Evolutionary conservation across 2,113 vertebrate genomes (phyloP), one percentile per base, ranked within the genome.

Genomic region (Hypomesus transpacificus): DNA sequence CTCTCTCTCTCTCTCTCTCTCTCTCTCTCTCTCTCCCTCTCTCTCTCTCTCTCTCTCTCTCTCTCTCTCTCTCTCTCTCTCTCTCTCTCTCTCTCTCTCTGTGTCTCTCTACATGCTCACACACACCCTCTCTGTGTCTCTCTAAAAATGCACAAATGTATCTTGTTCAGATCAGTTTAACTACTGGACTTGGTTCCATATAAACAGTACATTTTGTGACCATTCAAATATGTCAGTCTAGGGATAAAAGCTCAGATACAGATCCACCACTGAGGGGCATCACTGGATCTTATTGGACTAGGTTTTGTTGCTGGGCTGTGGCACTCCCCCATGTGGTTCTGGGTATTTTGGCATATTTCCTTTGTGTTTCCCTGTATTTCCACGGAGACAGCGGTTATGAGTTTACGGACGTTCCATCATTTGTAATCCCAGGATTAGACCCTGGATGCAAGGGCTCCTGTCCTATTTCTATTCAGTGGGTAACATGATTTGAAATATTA

Each of bases 401-500:
- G 73, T 78, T 86, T 77, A 78, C 68, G 74, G 73, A 77, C 78
- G 61, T 68, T 80, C 73, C 51, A 68, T 73, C 64, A 0, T 78
- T 73, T 84, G 78, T 91, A 91, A 91, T 91, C 89, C 87, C 56
- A 65, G 86, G 88, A 91, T 90, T 90, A 90, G 73, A 22, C 78
- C 68, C 14, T 71, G 73, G 68, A 76, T 76, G 81, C 79, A 82
- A 67, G 75, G 81, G 81, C 74, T 73, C 73, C 74, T 84, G 85
- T 80, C 84, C 87, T 78, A 87, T 85, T 89, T 86, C 70, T 56
- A 79, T 83, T 86, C 75, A 75, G 73, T 69, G 52, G 58, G 68
- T 75, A 86, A 81, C 76, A 82, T 82, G 79, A 89, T 87, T 83
- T 85, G 70, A 79, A 86, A 85, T 84, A 86, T 86, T 84, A 87